These are phyloP conservation scores for Priocnemis perturbator DNA, from an alignment of 2,888 invertebrate species.

Conservation along the genomic window DNA sequence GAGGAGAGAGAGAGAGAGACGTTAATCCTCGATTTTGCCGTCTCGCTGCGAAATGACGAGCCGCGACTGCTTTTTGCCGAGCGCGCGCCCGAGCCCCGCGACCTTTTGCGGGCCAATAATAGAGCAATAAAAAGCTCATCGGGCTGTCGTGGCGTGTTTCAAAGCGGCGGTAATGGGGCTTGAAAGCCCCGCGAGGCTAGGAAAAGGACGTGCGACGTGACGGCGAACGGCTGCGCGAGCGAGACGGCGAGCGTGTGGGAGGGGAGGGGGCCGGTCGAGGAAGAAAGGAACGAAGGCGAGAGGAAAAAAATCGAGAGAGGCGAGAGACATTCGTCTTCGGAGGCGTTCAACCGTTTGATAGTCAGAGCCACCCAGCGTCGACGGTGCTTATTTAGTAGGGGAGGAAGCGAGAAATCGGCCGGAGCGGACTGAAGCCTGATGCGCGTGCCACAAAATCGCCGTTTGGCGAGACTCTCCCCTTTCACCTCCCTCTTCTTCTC, in stretches of 20 bases:
- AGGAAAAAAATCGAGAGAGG: slow-evolving; percentile 53
- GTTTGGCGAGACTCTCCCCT: too few relatives aligned
- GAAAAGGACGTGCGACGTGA: slow-evolving; percentile 39
- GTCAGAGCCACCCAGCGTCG: slow-evolving; percentile 48
- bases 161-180: slow-evolving; percentile 72
- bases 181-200: slow-evolving; percentile 61
- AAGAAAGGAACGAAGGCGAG: slow-evolving; percentile 16
- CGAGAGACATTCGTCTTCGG: slow-evolving; percentile 65
- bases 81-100: slow-evolving; percentile 29
- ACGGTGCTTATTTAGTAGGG: slow-evolving; percentile 25
- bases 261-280: slow-evolving; percentile 25
- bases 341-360: slow-evolving; percentile 71
- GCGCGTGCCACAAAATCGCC: slow-evolving; percentile 10
- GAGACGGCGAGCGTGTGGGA: slow-evolving; percentile 23
- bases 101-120: slow-evolving; percentile 54
- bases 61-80: slow-evolving; percentile 43
- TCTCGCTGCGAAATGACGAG: slow-evolving; percentile 22
- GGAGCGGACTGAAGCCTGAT: slow-evolving; percentile 33
- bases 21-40: slow-evolving; percentile 11
- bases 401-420: slow-evolving; percentile 53
- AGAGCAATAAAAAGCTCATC: slow-evolving; percentile 57
- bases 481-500: too few relatives aligned
- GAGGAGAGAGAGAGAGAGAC: too few relatives aligned
- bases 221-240: slow-evolving; percentile 36
- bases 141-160: slow-evolving; percentile 53